These are phyloP conservation scores for Halyomorpha halys DNA, from an alignment of 1,140 invertebrate genomes.

Conservation along the genomic window DNA sequence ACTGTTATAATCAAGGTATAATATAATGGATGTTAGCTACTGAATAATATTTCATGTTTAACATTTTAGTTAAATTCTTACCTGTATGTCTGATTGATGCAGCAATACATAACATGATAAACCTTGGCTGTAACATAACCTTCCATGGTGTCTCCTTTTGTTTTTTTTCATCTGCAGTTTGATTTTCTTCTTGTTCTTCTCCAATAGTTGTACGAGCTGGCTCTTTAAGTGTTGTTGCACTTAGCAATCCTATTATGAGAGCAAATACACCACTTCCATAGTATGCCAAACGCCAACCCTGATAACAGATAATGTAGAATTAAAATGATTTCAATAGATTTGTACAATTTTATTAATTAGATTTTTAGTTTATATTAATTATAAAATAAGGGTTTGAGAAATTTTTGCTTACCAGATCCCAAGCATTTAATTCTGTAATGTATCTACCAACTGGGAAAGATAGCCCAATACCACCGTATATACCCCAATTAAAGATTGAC, in stretches of 20 bases:
- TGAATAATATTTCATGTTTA: too few species aligned
- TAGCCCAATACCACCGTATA: constrained; percentile 87
- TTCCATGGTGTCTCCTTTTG: constrained; percentile 52
- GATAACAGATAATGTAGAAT: constrained; percentile 18
- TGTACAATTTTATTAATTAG: too few species aligned
- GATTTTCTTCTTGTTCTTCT: constrained; percentile 45
- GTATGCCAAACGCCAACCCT: constrained; percentile 84
- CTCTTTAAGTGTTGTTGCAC: constrained; percentile 65
- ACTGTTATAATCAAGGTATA: constrained; percentile 56
- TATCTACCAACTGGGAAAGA: constrained; percentile 86
- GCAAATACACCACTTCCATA: constrained; percentile 72
- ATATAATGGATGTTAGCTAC: too few species aligned
- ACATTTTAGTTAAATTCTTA: constrained; percentile 33
- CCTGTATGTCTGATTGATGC: constrained; percentile 84
- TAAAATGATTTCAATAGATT: background rate
- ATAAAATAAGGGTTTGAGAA: background rate
- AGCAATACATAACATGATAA: constrained; percentile 71
- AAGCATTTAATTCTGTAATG: constrained; percentile 64
- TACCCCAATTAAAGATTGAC: constrained; percentile 92
- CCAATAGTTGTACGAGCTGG: constrained; percentile 61
- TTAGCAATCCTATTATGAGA: constrained; percentile 58
- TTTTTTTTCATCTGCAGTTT: constrained; percentile 32
- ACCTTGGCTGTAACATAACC: constrained; percentile 61
- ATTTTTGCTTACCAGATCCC: constrained; percentile 50
- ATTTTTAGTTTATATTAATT: too few species aligned